phyloP scores from a whole-genome alignment of 2,888 invertebrate species.

The Hemicrepidius hirtus region DNA sequence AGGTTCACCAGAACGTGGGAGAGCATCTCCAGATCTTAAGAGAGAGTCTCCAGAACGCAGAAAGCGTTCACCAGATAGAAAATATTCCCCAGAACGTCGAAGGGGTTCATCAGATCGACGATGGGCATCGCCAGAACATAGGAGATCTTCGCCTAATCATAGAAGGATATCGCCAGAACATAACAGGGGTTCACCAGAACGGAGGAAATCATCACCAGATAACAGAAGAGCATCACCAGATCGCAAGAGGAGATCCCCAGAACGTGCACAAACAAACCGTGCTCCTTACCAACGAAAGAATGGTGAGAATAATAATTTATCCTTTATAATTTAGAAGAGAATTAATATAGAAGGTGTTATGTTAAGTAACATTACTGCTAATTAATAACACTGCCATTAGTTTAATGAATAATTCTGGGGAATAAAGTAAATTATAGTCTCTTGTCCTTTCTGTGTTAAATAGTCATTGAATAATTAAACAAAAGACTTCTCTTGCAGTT shows the following conservation, averaged over 20 bases:
- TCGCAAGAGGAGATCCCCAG: conserved; percentile 46
- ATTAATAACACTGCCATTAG: too few species aligned
- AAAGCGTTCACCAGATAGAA: conserved; percentile 47
- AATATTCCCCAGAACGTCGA: conserved; percentile 49
- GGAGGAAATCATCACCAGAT: conserved; percentile 49
- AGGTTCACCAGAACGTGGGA: conserved; percentile 46
- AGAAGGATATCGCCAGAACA: conserved; percentile 50
- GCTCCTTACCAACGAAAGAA: conserved; percentile 36
- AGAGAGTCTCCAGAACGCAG: conserved; percentile 45
- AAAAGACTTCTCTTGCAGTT: too few species aligned
- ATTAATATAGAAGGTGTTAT: too few species aligned
- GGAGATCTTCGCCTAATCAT: conserved; percentile 46
- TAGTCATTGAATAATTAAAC: too few species aligned
- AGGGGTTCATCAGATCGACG: conserved; percentile 46
- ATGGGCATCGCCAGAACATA: conserved; percentile 50
- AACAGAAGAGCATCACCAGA: conserved; percentile 49
- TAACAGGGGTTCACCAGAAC: conserved; percentile 48
- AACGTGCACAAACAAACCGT: conserved; percentile 27
- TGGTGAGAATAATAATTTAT: conserved; percentile 35
- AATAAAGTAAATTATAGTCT: too few species aligned
- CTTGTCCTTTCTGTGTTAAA: too few species aligned
- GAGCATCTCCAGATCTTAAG: conserved; percentile 46
- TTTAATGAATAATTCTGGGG: too few species aligned
- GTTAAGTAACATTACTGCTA: too few species aligned
- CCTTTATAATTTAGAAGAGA: too few species aligned